Conservation (phyloP, 2,113 vertebrate genomes). For the Oxyruncus cristatus region DNA sequence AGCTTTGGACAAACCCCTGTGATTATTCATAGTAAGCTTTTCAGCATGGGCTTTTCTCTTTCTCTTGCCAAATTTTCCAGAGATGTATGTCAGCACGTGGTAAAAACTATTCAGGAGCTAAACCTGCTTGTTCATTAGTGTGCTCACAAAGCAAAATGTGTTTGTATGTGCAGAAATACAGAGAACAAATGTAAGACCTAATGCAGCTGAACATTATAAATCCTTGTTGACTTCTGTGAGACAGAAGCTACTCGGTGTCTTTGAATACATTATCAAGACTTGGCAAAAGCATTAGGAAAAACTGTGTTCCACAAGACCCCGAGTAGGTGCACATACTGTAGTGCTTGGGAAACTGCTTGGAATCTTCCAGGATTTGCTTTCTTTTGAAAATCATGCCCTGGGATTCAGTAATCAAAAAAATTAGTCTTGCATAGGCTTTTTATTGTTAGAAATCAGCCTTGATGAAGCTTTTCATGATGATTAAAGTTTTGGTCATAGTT, state of each 20-base stretch:
- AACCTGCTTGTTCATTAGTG: background rate
- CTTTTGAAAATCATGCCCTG: background rate
- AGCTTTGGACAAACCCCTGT: background rate
- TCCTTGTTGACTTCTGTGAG: background rate
- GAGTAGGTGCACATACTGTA: background rate
- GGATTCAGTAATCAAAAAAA: constrained; percentile 10
- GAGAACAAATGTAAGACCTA: background rate
- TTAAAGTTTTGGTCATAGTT: constrained; percentile 28
- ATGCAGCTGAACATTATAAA: background rate
- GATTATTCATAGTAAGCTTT: background rate
- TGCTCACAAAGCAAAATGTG: background rate
- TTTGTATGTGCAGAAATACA: background rate
- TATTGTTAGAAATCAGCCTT: background rate
- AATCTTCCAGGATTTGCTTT: background rate
- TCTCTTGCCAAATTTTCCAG: background rate
- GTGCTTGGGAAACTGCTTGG: background rate
- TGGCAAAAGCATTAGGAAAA: background rate
- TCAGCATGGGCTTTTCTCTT: background rate
- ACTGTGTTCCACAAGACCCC: background rate
- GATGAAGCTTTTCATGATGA: constrained; percentile 12
- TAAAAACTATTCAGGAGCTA: background rate
- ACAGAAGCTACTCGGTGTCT: background rate
- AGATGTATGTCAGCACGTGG: background rate
- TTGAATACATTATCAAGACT: background rate
- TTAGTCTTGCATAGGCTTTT: background rate